Evolutionary conservation across 2,113 vertebrate genomes (phyloP).

Genomic region (Gambusia affinis): DNA sequence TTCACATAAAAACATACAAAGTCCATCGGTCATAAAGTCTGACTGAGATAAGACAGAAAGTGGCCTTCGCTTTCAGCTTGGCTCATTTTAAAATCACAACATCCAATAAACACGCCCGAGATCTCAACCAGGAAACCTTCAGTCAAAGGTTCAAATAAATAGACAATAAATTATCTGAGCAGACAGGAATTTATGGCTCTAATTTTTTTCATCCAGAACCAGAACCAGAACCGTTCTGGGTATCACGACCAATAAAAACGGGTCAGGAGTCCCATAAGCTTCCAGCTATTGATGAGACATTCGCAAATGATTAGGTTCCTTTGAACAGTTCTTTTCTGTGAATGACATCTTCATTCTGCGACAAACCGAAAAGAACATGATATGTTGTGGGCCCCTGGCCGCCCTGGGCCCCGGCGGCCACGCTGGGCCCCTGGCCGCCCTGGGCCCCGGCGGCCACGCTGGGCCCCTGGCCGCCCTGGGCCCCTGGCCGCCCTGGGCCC

Average conservation of each 20-base stretch:
- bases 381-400: too few species aligned
- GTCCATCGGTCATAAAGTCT: conserved; percentile 54
- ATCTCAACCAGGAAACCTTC: not conserved
- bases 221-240: conserved; percentile 9
- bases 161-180: conserved; percentile 14
- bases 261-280: conserved; percentile 46
- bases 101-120: not conserved
- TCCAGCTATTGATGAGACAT: conserved; percentile 3
- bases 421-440: too few species aligned
- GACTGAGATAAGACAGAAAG: conserved; percentile 43
- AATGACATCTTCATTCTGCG: too few species aligned
- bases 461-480: too few species aligned
- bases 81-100: not conserved
- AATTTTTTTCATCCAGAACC: conserved; percentile 14
- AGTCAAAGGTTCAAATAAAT: not conserved
- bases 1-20: conserved; percentile 35
- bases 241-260: conserved; percentile 49
- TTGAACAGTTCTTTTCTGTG: too few species aligned
- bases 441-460: too few species aligned
- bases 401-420: too few species aligned
- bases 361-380: too few species aligned
- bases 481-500: too few species aligned
- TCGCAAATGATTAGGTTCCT: too few species aligned
- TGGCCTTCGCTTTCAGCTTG: not conserved
- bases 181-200: conserved; percentile 25